A percentile compares a stretch with the other conserved stretches of the same genome.
Evolutionary conservation across 2,888 invertebrate species (phyloP).

Genomic region (Oligia strigilis): DNA sequence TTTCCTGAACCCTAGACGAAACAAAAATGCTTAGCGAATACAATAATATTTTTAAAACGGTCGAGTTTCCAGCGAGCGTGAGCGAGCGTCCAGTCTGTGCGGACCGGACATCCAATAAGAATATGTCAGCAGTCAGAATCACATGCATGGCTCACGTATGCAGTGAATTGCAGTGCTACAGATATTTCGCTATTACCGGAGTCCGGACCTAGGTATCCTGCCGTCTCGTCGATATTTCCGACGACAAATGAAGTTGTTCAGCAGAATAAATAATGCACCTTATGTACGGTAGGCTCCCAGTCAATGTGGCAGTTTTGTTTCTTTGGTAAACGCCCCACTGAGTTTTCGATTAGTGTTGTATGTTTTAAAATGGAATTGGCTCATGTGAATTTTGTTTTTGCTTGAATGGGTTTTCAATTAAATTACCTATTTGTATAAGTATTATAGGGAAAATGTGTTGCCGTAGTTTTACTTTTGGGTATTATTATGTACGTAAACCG

Average conservation of each 20-base stretch:
- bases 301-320: conserved; percentile 52
- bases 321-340: conserved; percentile 41
- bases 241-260: conserved; percentile 80
- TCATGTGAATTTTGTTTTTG: conserved; percentile 20
- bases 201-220: conserved; percentile 45
- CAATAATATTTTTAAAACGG: conserved; percentile 65
- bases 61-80: conserved; percentile 57
- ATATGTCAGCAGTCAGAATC: conserved; percentile 71
- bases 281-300: conserved; percentile 21
- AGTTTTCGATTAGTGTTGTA: conserved; percentile 52
- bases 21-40: conserved; percentile 62
- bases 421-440: conserved; percentile 1
- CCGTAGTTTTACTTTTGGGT: background rate
- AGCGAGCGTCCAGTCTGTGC: conserved; percentile 70
- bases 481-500: background rate
- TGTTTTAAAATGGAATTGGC: conserved; percentile 14
- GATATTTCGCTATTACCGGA: conserved; percentile 64
- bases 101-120: conserved; percentile 72
- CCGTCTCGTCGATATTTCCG: conserved; percentile 74
- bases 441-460: background rate
- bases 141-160: conserved; percentile 64
- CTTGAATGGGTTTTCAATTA: conserved; percentile 23
- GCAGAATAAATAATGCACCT: conserved; percentile 75
- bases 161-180: conserved; percentile 41
- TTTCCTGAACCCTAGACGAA: conserved; percentile 49